Conservation (phyloP, 1,140 invertebrate species). For the Meteorus sp. region DNA sequence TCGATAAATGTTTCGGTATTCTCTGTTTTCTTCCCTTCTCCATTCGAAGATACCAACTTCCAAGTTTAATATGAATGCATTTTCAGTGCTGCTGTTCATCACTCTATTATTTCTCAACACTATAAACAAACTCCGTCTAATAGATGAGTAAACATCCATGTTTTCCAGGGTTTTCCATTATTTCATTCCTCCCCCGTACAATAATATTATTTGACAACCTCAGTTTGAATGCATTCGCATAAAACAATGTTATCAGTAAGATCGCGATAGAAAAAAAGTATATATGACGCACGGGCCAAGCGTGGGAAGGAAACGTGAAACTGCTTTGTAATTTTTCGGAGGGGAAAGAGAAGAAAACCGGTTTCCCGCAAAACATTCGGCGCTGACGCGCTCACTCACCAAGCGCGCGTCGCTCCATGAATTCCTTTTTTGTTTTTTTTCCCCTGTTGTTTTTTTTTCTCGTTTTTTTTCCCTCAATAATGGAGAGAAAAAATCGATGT, state of each 20-base stretch:
- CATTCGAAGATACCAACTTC: no score
- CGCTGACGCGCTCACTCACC: constrained; percentile 17
- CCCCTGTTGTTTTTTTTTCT: constrained; percentile 8
- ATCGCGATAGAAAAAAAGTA: constrained; percentile 16
- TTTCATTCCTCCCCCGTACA: no score
- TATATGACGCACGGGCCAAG: constrained; percentile 27
- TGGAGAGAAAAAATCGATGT: constrained; percentile 1
- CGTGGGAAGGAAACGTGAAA: constrained; percentile 32
- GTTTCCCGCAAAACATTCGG: constrained; percentile 48
- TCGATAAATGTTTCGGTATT: no score
- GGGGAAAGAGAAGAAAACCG: constrained; percentile 39
- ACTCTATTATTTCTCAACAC: no score
- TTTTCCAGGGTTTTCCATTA: no score
- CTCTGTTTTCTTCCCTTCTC: no score
- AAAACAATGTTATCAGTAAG: constrained; percentile 5
- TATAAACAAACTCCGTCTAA: no score
- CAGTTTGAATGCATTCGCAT: background rate
- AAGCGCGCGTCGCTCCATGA: constrained; percentile 1
- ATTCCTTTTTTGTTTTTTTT: background rate
- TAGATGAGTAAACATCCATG: no score
- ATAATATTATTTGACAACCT: background rate
- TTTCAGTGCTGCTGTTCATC: no score
- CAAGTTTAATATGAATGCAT: no score
- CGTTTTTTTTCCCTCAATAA: background rate
- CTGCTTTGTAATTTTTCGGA: constrained; percentile 31